phyloP scores from a whole-genome alignment of 2,888 invertebrate genomes.

The Teleiodes luculella region DNA sequence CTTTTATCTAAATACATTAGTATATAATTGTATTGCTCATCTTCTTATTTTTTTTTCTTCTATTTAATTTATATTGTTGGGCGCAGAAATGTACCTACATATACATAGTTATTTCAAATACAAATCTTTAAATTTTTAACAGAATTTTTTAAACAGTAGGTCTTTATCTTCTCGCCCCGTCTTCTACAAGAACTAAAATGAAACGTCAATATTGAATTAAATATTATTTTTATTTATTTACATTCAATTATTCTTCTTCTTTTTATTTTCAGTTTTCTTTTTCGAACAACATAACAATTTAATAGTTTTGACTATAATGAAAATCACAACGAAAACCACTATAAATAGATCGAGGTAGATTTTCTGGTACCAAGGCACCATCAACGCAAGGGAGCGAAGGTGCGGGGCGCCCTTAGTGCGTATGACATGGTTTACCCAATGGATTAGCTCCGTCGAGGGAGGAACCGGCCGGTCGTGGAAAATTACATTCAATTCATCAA shows the following conservation, averaged over 20 bases:
- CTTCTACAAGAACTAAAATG: too few relatives aligned
- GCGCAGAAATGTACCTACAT: too few relatives aligned
- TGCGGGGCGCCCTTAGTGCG: constrained; percentile 75
- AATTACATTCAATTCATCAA: constrained; percentile 33
- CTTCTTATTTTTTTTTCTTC: too few relatives aligned
- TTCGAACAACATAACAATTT: neutral
- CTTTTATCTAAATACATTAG: too few relatives aligned
- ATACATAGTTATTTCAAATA: too few relatives aligned
- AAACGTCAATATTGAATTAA: too few relatives aligned
- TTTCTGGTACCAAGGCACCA: constrained; percentile 39
- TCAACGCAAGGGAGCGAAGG: constrained; percentile 44
- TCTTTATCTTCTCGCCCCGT: too few relatives aligned
- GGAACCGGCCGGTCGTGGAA: constrained; percentile 64
- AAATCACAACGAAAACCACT: neutral
- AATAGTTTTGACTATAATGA: neutral
- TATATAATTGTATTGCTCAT: too few relatives aligned
- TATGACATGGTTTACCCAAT: constrained; percentile 83
- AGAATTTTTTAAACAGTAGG: too few relatives aligned
- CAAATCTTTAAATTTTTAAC: too few relatives aligned
- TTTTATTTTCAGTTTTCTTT: neutral
- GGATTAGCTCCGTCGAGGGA: constrained; percentile 79
- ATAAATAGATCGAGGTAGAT: constrained; percentile 43
- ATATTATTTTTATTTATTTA: neutral
- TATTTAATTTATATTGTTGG: too few relatives aligned
- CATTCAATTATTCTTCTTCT: neutral